Evolutionary conservation across 2,888 invertebrate genomes (phyloP).

Genomic region (Amiota communis): DNA sequence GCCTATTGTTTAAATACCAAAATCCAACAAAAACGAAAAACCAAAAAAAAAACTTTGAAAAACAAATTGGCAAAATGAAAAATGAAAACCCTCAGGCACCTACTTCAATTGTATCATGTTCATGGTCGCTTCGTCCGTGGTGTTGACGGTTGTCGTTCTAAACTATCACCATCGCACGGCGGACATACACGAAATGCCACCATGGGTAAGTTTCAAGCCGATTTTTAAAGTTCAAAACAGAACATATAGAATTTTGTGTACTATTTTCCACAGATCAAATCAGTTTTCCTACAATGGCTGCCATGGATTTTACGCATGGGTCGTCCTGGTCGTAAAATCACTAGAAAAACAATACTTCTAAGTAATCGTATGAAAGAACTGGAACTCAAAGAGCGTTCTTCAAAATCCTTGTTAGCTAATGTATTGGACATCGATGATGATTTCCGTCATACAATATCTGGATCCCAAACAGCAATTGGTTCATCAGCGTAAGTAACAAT

Average conservation of each 20-base stretch:
- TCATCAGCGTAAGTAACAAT: constrained; percentile 77
- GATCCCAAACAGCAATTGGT: constrained; percentile 77
- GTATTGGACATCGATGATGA: constrained; percentile 97
- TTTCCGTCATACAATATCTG: constrained; percentile 83
- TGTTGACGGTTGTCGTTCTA: constrained; percentile 95
- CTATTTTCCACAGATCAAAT: constrained; percentile 83
- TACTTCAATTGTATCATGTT: constrained; percentile 99
- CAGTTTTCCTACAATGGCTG: constrained; percentile 96
- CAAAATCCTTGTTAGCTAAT: constrained; percentile 94
- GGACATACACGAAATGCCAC: constrained; percentile 97
- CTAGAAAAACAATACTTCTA: constrained; percentile 91
- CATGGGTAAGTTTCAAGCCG: constrained; percentile 83
- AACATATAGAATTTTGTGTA: not conserved
- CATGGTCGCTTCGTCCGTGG: constrained; percentile 98
- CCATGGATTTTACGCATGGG: constrained; percentile 97
- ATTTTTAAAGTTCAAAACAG: not conserved
- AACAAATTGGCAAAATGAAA: not conserved
- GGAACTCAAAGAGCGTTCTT: constrained; percentile 94
- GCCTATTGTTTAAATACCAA: not conserved
- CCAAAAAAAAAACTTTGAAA: not conserved
- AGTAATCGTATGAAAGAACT: constrained; percentile 93
- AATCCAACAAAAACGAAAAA: not conserved
- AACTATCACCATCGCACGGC: constrained; percentile 98
- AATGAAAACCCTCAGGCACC: constrained; percentile 83
- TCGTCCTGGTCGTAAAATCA: constrained; percentile 95